phyloP scores from a whole-genome alignment of 2,113 vertebrate species.

The Tenrec ecaudatus region DNA sequence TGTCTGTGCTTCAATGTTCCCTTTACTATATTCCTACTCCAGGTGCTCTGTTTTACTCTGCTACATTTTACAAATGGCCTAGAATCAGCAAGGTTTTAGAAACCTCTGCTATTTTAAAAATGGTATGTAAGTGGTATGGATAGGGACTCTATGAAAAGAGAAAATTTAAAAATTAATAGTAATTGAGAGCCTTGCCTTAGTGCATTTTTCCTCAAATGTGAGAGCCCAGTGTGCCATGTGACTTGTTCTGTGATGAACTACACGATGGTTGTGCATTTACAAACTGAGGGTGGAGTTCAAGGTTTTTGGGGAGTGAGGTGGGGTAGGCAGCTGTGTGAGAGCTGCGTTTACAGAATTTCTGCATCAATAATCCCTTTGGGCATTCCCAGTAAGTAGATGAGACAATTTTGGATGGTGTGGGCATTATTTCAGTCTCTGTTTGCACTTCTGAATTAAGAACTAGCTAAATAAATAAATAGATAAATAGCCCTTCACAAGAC shows the following conservation, averaged over 20 bases:
- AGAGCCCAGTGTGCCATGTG: not conserved
- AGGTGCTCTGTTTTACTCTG: not conserved
- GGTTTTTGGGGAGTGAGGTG: not conserved
- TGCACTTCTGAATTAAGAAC: not conserved
- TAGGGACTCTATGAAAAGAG: not conserved
- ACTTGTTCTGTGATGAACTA: not conserved
- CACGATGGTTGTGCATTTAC: not conserved
- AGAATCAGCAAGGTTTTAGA: not conserved
- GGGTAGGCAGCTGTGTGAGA: no score
- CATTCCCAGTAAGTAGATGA: not conserved
- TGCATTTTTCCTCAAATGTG: not conserved
- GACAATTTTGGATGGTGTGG: not conserved
- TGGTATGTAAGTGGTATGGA: not conserved
- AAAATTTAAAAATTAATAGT: not conserved
- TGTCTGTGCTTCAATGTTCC: not conserved
- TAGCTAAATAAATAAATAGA: not conserved
- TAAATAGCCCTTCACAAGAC: not conserved
- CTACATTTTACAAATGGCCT: not conserved
- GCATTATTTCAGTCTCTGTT: not conserved
- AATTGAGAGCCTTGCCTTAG: not conserved
- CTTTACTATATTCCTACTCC: not conserved
- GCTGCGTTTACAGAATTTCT: not conserved
- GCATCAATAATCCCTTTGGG: not conserved
- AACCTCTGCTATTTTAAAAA: not conserved
- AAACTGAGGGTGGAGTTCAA: not conserved